Base-by-base conservation (phyloP, 2,797 vertebrate genomes). In the Alca torda region DNA sequence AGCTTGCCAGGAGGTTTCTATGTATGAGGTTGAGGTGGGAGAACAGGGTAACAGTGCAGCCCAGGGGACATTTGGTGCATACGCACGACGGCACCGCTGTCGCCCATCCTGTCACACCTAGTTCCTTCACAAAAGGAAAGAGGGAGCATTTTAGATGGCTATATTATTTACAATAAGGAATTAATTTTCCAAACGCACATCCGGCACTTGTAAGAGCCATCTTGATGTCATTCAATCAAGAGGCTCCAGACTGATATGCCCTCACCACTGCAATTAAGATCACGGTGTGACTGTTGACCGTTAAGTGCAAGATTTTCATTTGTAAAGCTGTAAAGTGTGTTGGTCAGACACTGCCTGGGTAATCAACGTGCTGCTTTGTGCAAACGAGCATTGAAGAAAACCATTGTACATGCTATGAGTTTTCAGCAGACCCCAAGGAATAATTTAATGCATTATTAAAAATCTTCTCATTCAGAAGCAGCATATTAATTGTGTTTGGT, bases 381-480 rank as follows among this genome's bases (percentile, higher is more conserved):
- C 53, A 50, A 70, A 63, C 0, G 8, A 68, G 63, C 28, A 13
- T 1, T 46, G 81, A 80, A 60, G 50, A 69, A 89, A 93, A 23
- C 14, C 43, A 19, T 60, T 76, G 65, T 69, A 48, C 26, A 2
- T 63, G 72, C 21, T 25, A 24, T 5, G 69, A 79, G 87, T 31
- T 74, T 78, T 75, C 82, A 67, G 74, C 57, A 48, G 77, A 28
- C 75, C 79, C 73, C 37, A 78, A 94, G 92, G 94, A 95, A 89
- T 92, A 86, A 91, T 88, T 88, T 70, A 67, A 96, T 92, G 37
- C 41, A 54, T 95, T 92, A 96, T 96, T 96, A 41, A 92, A 95
- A 96, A 84, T 81, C 11, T 13, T 67, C 54, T 67, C 28, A 87
- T 85, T 86, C 84, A 61, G 30, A 59, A 61, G 64, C 17, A 90